Base-by-base conservation (phyloP, 2,888 invertebrate species). In the Hyppa rectilinea region DNA sequence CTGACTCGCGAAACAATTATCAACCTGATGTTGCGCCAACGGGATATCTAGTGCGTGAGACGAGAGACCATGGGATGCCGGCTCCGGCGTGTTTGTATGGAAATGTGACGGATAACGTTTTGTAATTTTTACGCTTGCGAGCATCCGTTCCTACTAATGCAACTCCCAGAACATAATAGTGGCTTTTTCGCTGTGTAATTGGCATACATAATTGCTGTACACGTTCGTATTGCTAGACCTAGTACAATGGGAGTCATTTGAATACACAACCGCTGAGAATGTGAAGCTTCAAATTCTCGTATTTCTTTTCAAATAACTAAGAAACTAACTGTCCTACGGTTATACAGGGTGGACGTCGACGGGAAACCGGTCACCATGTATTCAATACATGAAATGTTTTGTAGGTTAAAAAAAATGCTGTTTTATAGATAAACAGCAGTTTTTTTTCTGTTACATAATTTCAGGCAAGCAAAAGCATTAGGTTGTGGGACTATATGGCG, bases 1-100 rank as follows among this genome's bases (percentile, higher is more conserved):
- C 89, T 88, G 90, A 89, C 87, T 90, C 81, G 88, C 84, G 83
- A 88, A 92, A 91, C 90, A 91, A 92, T 92, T 92, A 91, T 89
- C 87, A 87, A 81, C 81, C 86, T 85, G 85, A 84, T 84, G 88
- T 86, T 84, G 82, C 84, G 80, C 82, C 85, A 85, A 87, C 85
- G 88, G 85, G 81, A 84, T 67, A 79, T 82, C 68, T 75, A 80
- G 76, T 81, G 78, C 82, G 82, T 85, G 85, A 80, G 85, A 85
- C 66, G 49, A 43, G 61, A 61, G n/a, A 55, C 53, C 75, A 78
- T 75, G 67, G 67, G 59, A 71, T 59, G 47, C 63, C 47, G 60
- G 36, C 55, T 40, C 59, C 59, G 53, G 45, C 70, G 64, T 75
- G 78, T 82, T 82, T 84, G 84, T 86, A 78, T 80, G 76, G 71